Base-by-base conservation (phyloP, 2,888 invertebrate species). In the Micropterix aruncella region DNA sequence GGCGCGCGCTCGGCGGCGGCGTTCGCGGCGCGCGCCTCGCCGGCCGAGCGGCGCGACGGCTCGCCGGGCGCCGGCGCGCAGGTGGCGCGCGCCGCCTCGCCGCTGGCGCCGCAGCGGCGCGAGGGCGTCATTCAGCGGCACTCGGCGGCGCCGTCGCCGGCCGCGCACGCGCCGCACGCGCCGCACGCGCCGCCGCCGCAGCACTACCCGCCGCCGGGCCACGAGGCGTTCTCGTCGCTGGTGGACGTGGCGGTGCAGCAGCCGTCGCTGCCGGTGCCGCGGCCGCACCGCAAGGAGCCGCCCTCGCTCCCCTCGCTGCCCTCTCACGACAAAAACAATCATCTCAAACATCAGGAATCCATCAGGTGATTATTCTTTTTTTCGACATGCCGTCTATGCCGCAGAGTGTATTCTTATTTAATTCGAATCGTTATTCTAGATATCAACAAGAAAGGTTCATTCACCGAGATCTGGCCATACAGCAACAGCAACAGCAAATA, bases 231-330 rank as follows among this genome's bases (percentile, higher is more conserved):
- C 57, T 83, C 85, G 19, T 88, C 88, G 42, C 66, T 93, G 44
- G 93, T 92, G 5, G 90, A 93, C 60, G 88, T 89, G 12, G 92
- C 92, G n/a, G 88, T 87, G 1, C 86, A 89, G 53, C 92, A 92
- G 56, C 88, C 89, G 0, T 86, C 87, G 57, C 62, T 92, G 55
- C 89, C 90, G 0, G 90, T 91, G 44, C 91, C 90, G 1, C 68
- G 75, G 36, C 67, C 71, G 2, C 51, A 55, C 41, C 51, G 49
- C 27, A 52, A 51, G 19, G 52, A 52, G 16, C 52, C 53, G 52
- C 61, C 41, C 56, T 60, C 2, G 59, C 60, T 47, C 52, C 59
- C 44, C 60, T 57, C 41, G 56, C 54, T 2, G 58, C 60, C 18
- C 58, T 53, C 37, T 53, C 58, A 38, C 51, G 67, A 66, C 4